Conservation (phyloP, 2,113 vertebrate genomes). For the Leiothrix lutea region DNA sequence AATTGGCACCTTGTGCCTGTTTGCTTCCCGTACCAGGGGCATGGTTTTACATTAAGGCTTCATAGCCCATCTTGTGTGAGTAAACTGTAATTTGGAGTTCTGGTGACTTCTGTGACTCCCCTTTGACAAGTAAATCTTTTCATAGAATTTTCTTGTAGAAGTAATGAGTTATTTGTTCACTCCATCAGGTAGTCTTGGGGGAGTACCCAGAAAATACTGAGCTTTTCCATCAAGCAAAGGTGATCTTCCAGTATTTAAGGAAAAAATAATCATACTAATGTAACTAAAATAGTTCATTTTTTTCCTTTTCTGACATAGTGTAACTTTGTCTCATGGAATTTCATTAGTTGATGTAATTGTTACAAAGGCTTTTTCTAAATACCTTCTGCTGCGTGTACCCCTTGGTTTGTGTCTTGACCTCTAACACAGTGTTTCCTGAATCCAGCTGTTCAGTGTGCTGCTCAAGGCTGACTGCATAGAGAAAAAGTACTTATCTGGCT, state of each 20-base stretch:
- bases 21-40: neutral
- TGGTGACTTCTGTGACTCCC: neutral
- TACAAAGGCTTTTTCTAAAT: neutral
- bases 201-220: neutral
- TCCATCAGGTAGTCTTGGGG: neutral
- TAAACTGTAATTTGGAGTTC: neutral
- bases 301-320: neutral
- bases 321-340: neutral
- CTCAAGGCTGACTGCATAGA: neutral
- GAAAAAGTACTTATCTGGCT: neutral
- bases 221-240: neutral
- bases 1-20: neutral
- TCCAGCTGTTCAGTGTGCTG: neutral
- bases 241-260: neutral
- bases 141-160: neutral
- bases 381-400: neutral
- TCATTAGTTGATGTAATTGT: neutral
- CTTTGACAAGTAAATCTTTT: neutral
- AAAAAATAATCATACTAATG: neutral
- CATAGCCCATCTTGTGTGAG: rapidly evolving
- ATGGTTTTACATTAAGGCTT: neutral
- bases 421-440: neutral
- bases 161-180: neutral
- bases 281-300: neutral
- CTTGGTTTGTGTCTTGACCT: neutral